Conservation (phyloP, 2,888 invertebrate genomes). For the Acanthococcus lagerstroemiae region DNA sequence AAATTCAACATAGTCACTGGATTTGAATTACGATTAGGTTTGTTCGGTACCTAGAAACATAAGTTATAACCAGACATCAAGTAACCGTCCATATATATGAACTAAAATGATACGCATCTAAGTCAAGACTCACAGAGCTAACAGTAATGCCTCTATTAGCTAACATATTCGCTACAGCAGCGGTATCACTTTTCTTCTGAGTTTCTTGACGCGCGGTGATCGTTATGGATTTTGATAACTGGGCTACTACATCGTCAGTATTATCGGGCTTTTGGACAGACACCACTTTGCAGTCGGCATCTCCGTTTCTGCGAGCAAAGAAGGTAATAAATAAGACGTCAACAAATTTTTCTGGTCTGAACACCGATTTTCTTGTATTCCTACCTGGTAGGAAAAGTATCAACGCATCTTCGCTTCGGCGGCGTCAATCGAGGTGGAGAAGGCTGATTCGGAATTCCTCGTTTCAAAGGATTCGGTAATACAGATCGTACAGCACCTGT, state of each 20-base stretch:
- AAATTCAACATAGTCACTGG: slow-evolving; percentile 43
- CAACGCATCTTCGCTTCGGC: background rate
- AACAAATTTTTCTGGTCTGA: background rate
- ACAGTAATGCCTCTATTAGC: slow-evolving; percentile 69
- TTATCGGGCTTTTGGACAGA: slow-evolving; percentile 26
- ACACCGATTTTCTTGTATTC: background rate
- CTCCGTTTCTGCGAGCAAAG: slow-evolving; percentile 3
- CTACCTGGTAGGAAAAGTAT: background rate
- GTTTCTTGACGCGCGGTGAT: slow-evolving; percentile 31
- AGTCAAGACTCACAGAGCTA: slow-evolving; percentile 44
- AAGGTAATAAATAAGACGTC: background rate
- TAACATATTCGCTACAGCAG: slow-evolving; percentile 64
- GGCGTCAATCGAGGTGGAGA: background rate
- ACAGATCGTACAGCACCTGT: background rate
- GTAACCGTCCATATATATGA: background rate
- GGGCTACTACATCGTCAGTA: slow-evolving; percentile 20
- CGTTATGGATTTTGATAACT: slow-evolving; percentile 32
- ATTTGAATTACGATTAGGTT: slow-evolving; percentile 13
- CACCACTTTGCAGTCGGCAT: slow-evolving; percentile 19
- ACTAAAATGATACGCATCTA: background rate
- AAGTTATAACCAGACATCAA: background rate
- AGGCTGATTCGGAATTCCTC: background rate
- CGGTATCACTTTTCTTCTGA: slow-evolving; percentile 55
- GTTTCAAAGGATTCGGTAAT: background rate
- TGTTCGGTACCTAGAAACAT: slow-evolving; percentile 5